Base-by-base conservation (phyloP, 2,888 invertebrate genomes). In the Troides helena region DNA sequence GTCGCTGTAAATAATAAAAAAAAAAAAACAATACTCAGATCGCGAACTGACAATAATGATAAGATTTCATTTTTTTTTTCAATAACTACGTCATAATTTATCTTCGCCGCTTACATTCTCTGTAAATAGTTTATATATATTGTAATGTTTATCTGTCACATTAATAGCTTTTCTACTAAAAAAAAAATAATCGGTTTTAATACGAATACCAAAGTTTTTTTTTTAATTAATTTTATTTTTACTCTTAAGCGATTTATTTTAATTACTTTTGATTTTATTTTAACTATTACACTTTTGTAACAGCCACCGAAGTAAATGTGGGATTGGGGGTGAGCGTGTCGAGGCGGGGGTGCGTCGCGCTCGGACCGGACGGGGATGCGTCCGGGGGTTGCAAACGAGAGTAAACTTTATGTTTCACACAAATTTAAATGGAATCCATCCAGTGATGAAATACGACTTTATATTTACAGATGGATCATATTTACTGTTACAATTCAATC, bases 41-140 rank as follows among this genome's bases (percentile, higher is more conserved):
- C 83, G 88, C 90, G 90, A 91, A 91, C 92, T 92, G 92, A 92
- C 92, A 92, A 92, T 92, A 92, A 92, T 77, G 84, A 84, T 89
- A 88, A 87, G 87, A 57, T 60, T 65, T 89, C 86, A 79, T 86
- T 79, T 78, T 78, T 83, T 82, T 83, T 46, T 86, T 85, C 83
- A 80, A 79, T 78, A 46, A 46, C 46, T 46, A 46, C 46, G 14
- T 46, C 46, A 85, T 85, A 82, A 87, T 88, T 90, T 88, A 84
- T 86, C 79, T 74, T 75, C 78, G 21, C 82, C 75, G 81, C 82
- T 81, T 82, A 79, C 78, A 78, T 78, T 76, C 75, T 83, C 79
- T 91, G 90, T 92, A 92, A 85, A 92, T 91, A 90, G 79, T 83
- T 61, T 75, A 80, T 76, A 79, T 82, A 84, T 79, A 76, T 77